Conservation (phyloP, 2,113 vertebrate genomes). For the Muscicapa adusta region DNA sequence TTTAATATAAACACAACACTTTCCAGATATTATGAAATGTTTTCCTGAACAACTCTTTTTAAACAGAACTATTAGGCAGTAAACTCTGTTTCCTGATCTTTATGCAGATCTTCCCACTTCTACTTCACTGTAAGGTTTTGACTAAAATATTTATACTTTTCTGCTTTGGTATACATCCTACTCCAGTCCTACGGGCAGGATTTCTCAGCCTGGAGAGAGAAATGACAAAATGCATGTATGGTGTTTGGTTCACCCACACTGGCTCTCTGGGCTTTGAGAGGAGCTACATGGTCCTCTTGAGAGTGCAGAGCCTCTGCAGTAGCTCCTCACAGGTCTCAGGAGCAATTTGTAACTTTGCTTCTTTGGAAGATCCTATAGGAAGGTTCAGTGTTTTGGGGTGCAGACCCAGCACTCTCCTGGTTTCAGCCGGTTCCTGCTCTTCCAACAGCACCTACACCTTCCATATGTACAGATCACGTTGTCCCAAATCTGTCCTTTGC, state of each 20-base stretch:
- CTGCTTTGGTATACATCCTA: conserved; percentile 38
- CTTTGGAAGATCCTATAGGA: background rate
- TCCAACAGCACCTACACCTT: background rate
- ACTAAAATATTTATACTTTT: conserved; percentile 59
- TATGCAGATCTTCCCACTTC: conserved; percentile 31
- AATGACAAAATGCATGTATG: background rate
- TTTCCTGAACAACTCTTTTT: conserved; percentile 5
- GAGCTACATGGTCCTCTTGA: background rate
- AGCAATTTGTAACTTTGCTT: background rate
- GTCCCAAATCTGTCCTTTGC: background rate
- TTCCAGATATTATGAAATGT: background rate
- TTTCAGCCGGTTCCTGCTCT: background rate
- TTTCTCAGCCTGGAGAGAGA: background rate
- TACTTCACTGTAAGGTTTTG: conserved; percentile 4
- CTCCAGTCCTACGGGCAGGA: background rate
- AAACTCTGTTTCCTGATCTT: conserved; percentile 30
- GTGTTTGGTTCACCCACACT: background rate
- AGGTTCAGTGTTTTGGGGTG: background rate
- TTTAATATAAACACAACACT: conserved; percentile 36
- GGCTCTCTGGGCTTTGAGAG: background rate
- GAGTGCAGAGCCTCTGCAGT: background rate
- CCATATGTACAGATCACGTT: rapidly evolving
- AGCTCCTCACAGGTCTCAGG: background rate
- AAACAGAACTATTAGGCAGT: conserved; percentile 20
- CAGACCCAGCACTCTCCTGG: background rate